Base-by-base conservation (phyloP, 2,113 vertebrate species). In the Alligator mississippiensis region DNA sequence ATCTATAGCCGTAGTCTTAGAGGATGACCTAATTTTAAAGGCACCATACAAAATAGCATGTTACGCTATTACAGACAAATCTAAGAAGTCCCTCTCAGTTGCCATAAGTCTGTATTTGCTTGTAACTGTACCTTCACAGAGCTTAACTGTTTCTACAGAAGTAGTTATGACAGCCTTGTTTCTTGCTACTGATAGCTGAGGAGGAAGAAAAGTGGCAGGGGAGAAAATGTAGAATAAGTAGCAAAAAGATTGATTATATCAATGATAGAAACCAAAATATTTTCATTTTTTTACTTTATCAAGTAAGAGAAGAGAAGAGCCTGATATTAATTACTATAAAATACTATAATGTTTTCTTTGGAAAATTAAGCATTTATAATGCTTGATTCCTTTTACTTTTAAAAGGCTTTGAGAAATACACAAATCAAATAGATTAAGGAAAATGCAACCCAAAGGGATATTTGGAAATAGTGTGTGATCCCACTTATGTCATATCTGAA, bases 171-270 rank as follows among this genome's bases (percentile, higher is more conserved):
- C 47, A 47, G 47, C 47, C 47, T 47, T 47, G 47, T 47, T 47
- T 47, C 47, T 47, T 9, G 47, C 47, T 47, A 47, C 47, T 47
- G 47, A 47, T 70, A 16, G 4, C 22, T 61, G 15, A 27, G 47
- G 88, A 80, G 17, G 68, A 85, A 3, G 3, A 85, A 87, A 89
- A 88, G 1, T 47, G 47, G 47, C 47, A 47, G 47, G 47, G 6
- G 75, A 28, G 28, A 84, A 47, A 0, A 62, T n/a, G 28, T 27
- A 47, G 60, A 68, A 16, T 0, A 0, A 78, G 17, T 25, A 14
- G 21, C 10, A 81, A 91, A 80, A 70, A 14, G 9, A 25, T 80
- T 63, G 54, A 38, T 15, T 14, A 10, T 13, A 25, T 5, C 21
- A 16, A 57, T 61, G 55, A 58, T 92, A 47, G 47, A 77, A 58